Evolutionary conservation across 35 echinoderm and acorn worm genomes (phyloP).

Genomic region (Hemicentrotus pulcherrimus): DNA sequence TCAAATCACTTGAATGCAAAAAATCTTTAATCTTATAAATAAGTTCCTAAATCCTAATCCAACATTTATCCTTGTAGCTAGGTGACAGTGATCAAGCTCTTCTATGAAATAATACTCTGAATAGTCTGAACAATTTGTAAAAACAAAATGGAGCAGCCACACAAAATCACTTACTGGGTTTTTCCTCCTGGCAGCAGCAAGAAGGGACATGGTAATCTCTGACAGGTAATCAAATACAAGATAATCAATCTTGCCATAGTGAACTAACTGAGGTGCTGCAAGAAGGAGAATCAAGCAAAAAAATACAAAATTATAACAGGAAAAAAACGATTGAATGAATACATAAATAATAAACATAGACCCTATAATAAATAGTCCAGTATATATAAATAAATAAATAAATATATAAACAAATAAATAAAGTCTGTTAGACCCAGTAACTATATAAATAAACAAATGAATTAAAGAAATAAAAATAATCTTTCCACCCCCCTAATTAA

Average conservation of each 20-base stretch:
- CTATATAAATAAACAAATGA: too few species aligned
- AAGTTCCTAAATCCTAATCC: too few species aligned
- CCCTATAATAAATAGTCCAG: background rate
- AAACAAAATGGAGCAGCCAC: too few species aligned
- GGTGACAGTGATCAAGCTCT: too few species aligned
- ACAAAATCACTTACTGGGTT: slow-evolving; percentile 69
- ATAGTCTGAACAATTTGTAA: too few species aligned
- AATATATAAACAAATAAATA: background rate
- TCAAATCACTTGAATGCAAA: too few species aligned
- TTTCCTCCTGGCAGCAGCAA: slow-evolving; percentile 85
- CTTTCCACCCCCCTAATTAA: background rate
- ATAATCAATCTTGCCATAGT: slow-evolving; percentile 88
- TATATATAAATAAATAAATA: background rate
- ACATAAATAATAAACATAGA: background rate
- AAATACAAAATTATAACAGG: background rate
- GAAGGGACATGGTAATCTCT: slow-evolving; percentile 99
- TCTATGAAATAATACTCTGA: too few species aligned
- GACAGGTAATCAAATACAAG: slow-evolving; percentile 98
- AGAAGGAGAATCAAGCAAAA: too few species aligned
- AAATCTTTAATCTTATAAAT: too few species aligned
- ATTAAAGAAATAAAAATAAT: background rate
- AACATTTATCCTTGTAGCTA: too few species aligned
- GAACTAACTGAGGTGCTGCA: slow-evolving; percentile 91
- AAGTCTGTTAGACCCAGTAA: background rate
- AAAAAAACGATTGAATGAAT: background rate